Base-by-base conservation (phyloP, 2,797 vertebrate species). In the Falco biarmicus region DNA sequence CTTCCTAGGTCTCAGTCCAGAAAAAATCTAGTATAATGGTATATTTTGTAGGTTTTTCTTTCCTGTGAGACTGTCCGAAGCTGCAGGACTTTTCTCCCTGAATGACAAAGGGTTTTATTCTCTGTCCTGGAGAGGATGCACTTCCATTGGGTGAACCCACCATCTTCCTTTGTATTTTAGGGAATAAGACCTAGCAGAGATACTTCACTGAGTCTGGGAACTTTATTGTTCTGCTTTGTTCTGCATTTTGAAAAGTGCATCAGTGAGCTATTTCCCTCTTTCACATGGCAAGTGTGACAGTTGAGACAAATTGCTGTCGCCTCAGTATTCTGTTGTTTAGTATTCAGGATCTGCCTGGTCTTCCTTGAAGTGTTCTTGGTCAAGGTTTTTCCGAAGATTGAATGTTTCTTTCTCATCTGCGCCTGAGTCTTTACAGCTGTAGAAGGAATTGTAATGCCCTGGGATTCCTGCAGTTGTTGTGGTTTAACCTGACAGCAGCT, bases 151-250 rank as follows among this genome's bases (percentile, higher is more conserved):
- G 18, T 39, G 66, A 74, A 79, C 65, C 15, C 3, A 60, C 28
- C 18, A 13, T 71, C 12, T 48, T 87, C n/a, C 31, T 84, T 61
- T 70, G 12, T 28, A 31, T 88, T 90, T 86, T 70, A 59, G 39
- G 57, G 71, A 39, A 45, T 70, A 51, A 83, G 59, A 65, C 41
- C 39, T 29, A 29, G 13, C 57, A 70, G 32, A 69, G 22, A 22
- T 64, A 57, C 28, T 54, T 92, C 31, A 78, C 19, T 22, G 31
- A 84, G 14, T 63, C 16, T 75, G 63, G 20, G 6, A 69, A 54
- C 75, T 65, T 61, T 70, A 45, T 69, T 89, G 32, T 81, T 94
- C 32, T 82, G n/a, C 57, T 92, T 78, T 75, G n/a, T 78, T 94
- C 57, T 89, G 45, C 45, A 45, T 73, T 89, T 93, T 75, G 57